Evolutionary conservation across 2,797 vertebrate genomes (phyloP).

Genomic region (Astyanax mexicanus): DNA sequence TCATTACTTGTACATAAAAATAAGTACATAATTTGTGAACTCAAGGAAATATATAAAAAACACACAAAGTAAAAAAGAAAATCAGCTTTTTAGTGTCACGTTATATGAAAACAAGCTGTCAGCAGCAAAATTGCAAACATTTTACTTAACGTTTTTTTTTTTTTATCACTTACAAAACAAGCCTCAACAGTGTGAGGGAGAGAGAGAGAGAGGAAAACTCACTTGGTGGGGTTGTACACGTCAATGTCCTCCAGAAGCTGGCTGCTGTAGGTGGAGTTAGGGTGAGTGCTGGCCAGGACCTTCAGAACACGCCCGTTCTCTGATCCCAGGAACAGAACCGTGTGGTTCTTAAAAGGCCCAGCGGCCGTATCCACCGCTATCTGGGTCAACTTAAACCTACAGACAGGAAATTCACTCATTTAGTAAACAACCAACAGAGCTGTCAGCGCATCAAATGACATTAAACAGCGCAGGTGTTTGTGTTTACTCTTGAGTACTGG

Average conservation of each 20-base stretch:
- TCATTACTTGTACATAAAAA: no score
- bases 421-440: constrained; percentile 45
- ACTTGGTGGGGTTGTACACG: constrained; percentile 88
- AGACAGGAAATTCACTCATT: constrained; percentile 35
- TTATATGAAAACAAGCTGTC: not conserved
- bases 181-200: not conserved
- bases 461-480: constrained; percentile 49
- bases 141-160: not conserved
- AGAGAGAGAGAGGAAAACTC: constrained; percentile 49
- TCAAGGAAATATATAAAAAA: no score
- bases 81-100: not conserved
- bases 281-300: constrained; percentile 80
- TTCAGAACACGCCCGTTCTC: constrained; percentile 89
- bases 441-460: constrained; percentile 26
- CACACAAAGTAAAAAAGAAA: no score
- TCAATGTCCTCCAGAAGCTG: constrained; percentile 87
- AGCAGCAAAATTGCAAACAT: not conserved
- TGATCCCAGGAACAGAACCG: constrained; percentile 89
- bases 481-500: constrained; percentile 47
- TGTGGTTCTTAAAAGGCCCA: constrained; percentile 83
- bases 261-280: constrained; percentile 77
- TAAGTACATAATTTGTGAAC: no score
- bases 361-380: constrained; percentile 87
- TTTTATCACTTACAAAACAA: not conserved
- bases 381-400: constrained; percentile 88